These are phyloP conservation scores for Telmatherina bonti DNA, from an alignment of 2,797 vertebrate genomes.

Conservation along the genomic window DNA sequence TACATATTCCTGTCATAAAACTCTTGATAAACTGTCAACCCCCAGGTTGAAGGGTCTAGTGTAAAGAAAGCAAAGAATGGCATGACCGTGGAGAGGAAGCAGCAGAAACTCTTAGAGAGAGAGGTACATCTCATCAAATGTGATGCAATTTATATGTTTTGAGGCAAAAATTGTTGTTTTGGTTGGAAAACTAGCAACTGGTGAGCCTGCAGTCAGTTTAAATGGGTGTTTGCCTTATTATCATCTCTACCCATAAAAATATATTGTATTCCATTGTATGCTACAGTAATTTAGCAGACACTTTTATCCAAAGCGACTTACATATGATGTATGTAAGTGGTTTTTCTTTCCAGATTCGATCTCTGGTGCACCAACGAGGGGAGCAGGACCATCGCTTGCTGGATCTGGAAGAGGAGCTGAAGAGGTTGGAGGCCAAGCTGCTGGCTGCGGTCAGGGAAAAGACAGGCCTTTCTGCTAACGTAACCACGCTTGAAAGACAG, in stretches of 20 bases:
- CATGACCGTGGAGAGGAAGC: conserved; percentile 83
- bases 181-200: not conserved
- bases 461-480: conserved; percentile 85
- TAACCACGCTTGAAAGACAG: conserved; percentile 90
- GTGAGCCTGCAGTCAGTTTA: not conserved
- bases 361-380: conserved; percentile 88
- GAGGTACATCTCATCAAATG: conserved; percentile 81
- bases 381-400: conserved; percentile 87
- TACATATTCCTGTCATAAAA: not conserved
- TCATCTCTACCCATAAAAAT: not conserved
- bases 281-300: too few species aligned
- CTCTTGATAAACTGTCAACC: not conserved
- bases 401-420: conserved; percentile 88
- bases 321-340: too few species aligned
- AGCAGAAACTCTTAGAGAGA: conserved; percentile 89
- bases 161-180: too few species aligned
- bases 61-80: conserved; percentile 82
- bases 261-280: too few species aligned
- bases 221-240: not conserved
- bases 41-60: conserved; percentile 68
- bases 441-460: conserved; percentile 88
- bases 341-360: conserved; percentile 85
- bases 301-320: too few species aligned
- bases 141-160: not conserved
- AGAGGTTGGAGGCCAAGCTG: conserved; percentile 89